Evolutionary conservation across 2,888 invertebrate species (phyloP), one percentile per base, ranked within the genome.

Genomic region (Hydraecia micacea): DNA sequence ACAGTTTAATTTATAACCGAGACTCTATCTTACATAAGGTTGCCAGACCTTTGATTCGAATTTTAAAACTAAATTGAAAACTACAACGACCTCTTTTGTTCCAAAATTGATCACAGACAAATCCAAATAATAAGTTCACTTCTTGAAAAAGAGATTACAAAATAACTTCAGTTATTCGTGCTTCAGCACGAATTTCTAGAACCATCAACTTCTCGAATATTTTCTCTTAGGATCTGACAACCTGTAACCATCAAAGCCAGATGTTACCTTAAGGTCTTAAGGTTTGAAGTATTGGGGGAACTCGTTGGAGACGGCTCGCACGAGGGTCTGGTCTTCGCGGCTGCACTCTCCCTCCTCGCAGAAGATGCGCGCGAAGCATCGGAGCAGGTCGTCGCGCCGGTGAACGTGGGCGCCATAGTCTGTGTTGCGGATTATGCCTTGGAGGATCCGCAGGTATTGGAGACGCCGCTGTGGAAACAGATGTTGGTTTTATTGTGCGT

Each of bases 331-430:
- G 95, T 98, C 98, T 36, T 97, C 97, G 84, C 97, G 97, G 92
- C 98, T 98, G 88, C 97, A 97, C 46, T 98, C 97, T 7, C 97
- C 97, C 92, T 99, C 98, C 92, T 98, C 98, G 92, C 98, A 98
- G 94, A 98, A 98, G 92, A 99, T 99, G 71, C 98, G 97, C 52
- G 98, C 98, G 93, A 99, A 98, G 91, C 98, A 98, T 91, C 98
- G 98, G 84, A 98, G 97, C 70, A 99, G 96, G 93, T 99, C 99
- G 81, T 98, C 98, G 73, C 98, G 97, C 25, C 98, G 97, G 94
- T 99, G 99, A 82, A 97, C 96, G 93, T 99, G 98, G 55, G 98
- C 98, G 4, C 97, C 97, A 92, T 99, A 99, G 89, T 98, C 98
- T 0, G 98, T 98, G 91, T 98, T 98, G 62, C 98, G 97, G 89